These are phyloP conservation scores for Drosophila saltans DNA, from an alignment of 1,140 invertebrate genomes.

Conservation along the genomic window DNA sequence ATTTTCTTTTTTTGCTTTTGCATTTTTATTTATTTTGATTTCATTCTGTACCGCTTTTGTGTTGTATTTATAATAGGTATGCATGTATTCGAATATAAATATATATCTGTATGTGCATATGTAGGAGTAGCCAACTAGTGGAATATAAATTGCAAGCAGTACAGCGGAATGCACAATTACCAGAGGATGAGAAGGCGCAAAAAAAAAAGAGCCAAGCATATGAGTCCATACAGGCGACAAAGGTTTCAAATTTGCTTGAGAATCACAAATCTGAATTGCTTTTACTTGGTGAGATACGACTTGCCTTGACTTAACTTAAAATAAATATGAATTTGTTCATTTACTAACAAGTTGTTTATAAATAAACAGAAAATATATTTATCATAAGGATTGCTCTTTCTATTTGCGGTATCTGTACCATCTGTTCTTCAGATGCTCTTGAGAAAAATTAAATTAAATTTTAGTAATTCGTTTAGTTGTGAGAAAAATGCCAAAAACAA, in stretches of 20 bases:
- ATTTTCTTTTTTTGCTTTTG: background rate
- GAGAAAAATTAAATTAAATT: no score
- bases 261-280: background rate
- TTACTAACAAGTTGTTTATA: no score
- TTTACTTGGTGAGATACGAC: no score
- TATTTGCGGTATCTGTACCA: no score
- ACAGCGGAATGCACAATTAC: slow-evolving; percentile 60
- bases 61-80: background rate
- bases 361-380: no score
- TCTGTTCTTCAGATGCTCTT: no score
- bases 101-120: slow-evolving; percentile 15
- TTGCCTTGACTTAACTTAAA: no score
- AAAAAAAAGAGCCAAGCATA: slow-evolving; percentile 40
- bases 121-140: slow-evolving; percentile 34
- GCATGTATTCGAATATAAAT: background rate
- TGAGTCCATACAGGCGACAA: slow-evolving; percentile 38
- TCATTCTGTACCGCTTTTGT: slow-evolving; percentile 20
- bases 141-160: slow-evolving; percentile 62
- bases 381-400: no score
- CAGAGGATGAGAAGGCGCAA: slow-evolving; percentile 37
- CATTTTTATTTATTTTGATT: slow-evolving; percentile 22
- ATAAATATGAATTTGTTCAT: no score
- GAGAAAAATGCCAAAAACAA: no score
- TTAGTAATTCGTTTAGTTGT: no score
- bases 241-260: background rate